Evolutionary conservation across 2,797 vertebrate species (phyloP), one percentile per base, ranked within the genome.

Genomic region (Austrolebias charrua): DNA sequence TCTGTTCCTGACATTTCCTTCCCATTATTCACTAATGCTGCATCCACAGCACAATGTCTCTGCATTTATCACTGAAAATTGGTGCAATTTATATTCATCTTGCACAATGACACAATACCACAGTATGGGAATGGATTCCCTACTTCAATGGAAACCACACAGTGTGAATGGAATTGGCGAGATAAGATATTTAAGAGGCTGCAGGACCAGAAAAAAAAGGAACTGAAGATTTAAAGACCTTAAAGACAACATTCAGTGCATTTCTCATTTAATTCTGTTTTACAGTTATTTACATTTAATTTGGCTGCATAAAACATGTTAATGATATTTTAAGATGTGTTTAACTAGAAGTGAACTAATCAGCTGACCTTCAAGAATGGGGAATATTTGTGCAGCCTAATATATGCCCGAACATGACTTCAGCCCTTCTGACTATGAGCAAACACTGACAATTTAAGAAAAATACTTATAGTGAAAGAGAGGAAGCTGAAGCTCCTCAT

Each of bases 1-100:
- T 71, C 69, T 60, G 66, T 71, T 63, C 71, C 79, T 86, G 84
- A 88, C 84, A 87, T 89, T 87, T 86, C 76, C 76, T 84, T 78
- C 80, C 84, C 85, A 83, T 89, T 87, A 87, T 81, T 78, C 78
- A 74, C 79, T 84, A 79, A 86, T 84, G 81, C 78, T 76, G 83
- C 79, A 78, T 85, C 83, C 81, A 76, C 80, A 72, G 75, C 83
- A 78, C 84, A 83, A 78, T 68, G 80, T 84, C 76, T 76, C 68
- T 61, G 73, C 79, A 88, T 89, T 86, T 77, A 86, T 81, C 83
- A 75, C 80, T 81, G 75, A 71, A 86, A 86, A 89, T 85, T 83
- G 84, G 83, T 83, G 83, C 84, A 75, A 86, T 86, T 88, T 86
- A 88, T 86, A 81, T 87, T 89, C 79, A 88, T 88, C 78, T 78